Evolutionary conservation across 2,113 vertebrate genomes (phyloP).

Genomic region (Podocnemis expansa): DNA sequence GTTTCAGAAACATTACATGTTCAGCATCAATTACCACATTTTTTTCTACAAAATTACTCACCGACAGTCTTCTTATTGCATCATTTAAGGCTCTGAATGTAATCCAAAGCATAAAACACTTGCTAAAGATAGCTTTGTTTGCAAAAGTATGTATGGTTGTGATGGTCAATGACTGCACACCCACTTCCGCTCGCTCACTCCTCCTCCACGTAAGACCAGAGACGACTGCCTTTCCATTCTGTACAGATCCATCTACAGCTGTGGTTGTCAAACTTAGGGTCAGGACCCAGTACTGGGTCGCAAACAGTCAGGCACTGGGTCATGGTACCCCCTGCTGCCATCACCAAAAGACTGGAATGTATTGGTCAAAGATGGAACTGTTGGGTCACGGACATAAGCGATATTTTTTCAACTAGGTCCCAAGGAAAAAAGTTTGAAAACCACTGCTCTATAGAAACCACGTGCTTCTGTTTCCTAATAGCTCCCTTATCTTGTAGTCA

Average conservation of each 20-base stretch:
- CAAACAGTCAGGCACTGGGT: too few relatives aligned
- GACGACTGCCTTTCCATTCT: not conserved
- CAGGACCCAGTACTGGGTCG: too few relatives aligned
- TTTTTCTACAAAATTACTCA: not conserved
- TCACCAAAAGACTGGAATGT: too few relatives aligned
- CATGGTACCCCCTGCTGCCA: too few relatives aligned
- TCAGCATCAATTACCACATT: not conserved
- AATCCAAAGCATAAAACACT: not conserved
- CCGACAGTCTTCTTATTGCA: not conserved
- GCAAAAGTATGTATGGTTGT: not conserved
- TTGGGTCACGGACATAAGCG: too few relatives aligned
- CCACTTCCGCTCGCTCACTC: not conserved
- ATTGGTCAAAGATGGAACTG: too few relatives aligned
- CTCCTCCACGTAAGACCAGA: not conserved
- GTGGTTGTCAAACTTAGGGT: too few relatives aligned
- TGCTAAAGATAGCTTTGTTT: not conserved
- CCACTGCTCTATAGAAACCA: not conserved
- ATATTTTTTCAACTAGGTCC: too few relatives aligned
- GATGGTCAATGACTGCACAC: not conserved
- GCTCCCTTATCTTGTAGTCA: not conserved
- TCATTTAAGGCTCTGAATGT: accelerated
- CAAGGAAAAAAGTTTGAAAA: too few relatives aligned
- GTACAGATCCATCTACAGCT: not conserved
- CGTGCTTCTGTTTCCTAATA: not conserved
- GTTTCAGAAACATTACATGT: not conserved